Evolutionary conservation across 1,140 invertebrate genomes (phyloP).

Genomic region (Brachionus rotundiformis): DNA sequence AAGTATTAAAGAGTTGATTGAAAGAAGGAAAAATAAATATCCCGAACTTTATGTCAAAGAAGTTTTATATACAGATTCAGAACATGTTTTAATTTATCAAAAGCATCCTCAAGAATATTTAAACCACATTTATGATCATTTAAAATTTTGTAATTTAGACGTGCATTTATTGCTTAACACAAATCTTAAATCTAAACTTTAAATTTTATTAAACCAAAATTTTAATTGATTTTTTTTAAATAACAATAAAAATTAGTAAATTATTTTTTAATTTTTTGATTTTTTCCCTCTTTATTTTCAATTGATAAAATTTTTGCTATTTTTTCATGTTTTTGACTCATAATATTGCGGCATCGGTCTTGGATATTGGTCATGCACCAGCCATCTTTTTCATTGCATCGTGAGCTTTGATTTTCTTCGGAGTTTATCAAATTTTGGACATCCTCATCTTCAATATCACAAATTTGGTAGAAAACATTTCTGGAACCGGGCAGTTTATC

Average conservation of each 20-base stretch:
- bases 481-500: slow-evolving; percentile 72
- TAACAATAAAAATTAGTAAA: no score
- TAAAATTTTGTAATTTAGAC: slow-evolving; percentile 20
- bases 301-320: slow-evolving; percentile 8
- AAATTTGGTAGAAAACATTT: slow-evolving; percentile 79
- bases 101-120: slow-evolving; percentile 38
- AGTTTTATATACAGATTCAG: not conserved
- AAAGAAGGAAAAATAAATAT: not conserved
- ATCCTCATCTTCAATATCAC: slow-evolving; percentile 79
- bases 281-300: slow-evolving; percentile 44
- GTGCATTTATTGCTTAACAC: not conserved
- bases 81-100: slow-evolving; percentile 44
- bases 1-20: slow-evolving; percentile 2
- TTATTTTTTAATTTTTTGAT: slow-evolving; percentile 11
- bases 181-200: slow-evolving; percentile 15
- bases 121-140: not conserved
- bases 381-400: slow-evolving; percentile 73
- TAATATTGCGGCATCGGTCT: slow-evolving; percentile 28
- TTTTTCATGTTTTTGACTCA: slow-evolving; percentile 45
- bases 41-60: slow-evolving; percentile 9
- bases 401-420: slow-evolving; percentile 64
- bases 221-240: not conserved
- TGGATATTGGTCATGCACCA: slow-evolving; percentile 66
- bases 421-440: slow-evolving; percentile 76
- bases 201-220: not conserved